A percentile compares a stretch with the other conserved stretches of the same genome.
Evolutionary conservation across 1,140 invertebrate genomes (phyloP).

Genomic region (Solen grandis): DNA sequence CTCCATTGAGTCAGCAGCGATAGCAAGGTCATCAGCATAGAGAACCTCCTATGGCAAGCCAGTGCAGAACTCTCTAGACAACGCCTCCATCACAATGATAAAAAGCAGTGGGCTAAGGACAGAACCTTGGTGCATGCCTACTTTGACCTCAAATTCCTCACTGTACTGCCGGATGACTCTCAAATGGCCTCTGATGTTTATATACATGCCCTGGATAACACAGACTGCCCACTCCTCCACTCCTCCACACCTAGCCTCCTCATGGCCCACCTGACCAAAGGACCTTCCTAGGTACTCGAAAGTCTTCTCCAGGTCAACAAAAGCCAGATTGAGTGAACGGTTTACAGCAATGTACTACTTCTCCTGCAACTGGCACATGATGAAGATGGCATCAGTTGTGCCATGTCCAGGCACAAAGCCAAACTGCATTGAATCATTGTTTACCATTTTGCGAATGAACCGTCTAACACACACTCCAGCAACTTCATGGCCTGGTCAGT

Average conservation of each 20-base stretch:
- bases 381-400: conserved; percentile 41
- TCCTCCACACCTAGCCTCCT: neutral
- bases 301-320: conserved; percentile 32
- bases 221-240: conserved; percentile 11
- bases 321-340: conserved; percentile 1
- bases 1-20: conserved; percentile 12
- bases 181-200: neutral
- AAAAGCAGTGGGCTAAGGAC: no score
- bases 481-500: conserved; percentile 29
- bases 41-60: conserved; percentile 15
- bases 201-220: conserved; percentile 34
- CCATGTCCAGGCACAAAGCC: conserved; percentile 26
- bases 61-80: conserved; percentile 3
- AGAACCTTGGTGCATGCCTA: no score
- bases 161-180: neutral
- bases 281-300: conserved; percentile 24
- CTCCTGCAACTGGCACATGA: conserved; percentile 5
- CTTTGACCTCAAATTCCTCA: no score
- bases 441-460: conserved; percentile 5
- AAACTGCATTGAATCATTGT: conserved; percentile 35
- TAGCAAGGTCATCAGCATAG: conserved; percentile 24
- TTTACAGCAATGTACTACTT: conserved; percentile 9
- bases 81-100: no score
- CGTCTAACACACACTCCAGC: conserved; percentile 32
- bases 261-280: conserved; percentile 19